phyloP scores from a whole-genome alignment of 2,797 vertebrate species.

The Lagocephalus sceleratus region DNA sequence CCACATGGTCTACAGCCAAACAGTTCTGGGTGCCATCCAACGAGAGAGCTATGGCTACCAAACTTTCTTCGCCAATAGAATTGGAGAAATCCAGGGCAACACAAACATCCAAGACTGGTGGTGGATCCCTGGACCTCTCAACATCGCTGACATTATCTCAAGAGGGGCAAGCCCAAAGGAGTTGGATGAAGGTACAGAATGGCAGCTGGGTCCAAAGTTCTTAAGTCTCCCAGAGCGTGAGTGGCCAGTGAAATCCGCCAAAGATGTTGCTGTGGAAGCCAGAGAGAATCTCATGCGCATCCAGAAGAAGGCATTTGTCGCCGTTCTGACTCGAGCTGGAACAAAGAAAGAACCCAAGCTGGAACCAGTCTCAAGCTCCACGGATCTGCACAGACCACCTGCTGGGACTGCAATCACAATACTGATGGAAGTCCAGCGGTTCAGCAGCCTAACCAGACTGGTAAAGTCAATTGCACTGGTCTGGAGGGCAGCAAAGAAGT shows the following conservation, averaged over 20 bases:
- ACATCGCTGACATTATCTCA: background rate
- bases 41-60: too few species aligned
- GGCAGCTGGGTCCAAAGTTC: background rate
- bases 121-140: background rate
- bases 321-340: background rate
- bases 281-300: background rate
- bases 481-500: background rate
- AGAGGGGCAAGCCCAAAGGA: background rate
- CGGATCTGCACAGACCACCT: too few species aligned
- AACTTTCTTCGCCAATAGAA: too few species aligned
- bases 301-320: background rate
- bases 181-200: background rate
- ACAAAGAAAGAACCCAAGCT: background rate
- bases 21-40: too few species aligned
- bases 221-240: background rate
- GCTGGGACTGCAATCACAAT: too few species aligned
- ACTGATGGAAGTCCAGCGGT: background rate
- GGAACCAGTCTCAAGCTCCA: too few species aligned
- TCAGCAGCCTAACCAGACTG: background rate
- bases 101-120: background rate
- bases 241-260: background rate
- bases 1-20: too few species aligned
- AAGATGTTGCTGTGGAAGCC: too few species aligned
- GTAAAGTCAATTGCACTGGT: background rate
- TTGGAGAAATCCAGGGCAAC: background rate